phyloP scores from a whole-genome alignment of 2,888 invertebrate species.

The Drosophila yooni region DNA sequence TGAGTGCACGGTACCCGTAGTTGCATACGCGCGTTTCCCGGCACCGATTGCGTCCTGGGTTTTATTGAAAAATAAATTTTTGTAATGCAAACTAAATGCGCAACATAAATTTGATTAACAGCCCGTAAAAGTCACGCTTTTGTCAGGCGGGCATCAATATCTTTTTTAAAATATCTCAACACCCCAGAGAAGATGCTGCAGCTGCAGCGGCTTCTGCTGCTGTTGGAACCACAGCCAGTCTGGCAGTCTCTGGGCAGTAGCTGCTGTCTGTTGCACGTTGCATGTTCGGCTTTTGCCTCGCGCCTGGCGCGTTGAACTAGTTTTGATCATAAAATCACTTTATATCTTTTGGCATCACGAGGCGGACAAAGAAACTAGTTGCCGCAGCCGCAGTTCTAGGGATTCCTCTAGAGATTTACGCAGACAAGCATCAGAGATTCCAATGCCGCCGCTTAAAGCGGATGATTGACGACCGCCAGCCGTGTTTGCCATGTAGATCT shows the following conservation, averaged over 20 bases:
- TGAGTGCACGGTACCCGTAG: conserved; percentile 1
- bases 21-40: not conserved
- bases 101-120: conserved; percentile 83
- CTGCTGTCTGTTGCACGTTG: conserved; percentile 25
- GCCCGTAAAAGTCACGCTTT: conserved; percentile 83
- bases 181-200: conserved; percentile 62
- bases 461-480: conserved; percentile 79
- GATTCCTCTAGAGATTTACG: conserved; percentile 73
- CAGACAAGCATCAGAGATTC: conserved; percentile 67
- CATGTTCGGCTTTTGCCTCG: conserved; percentile 19
- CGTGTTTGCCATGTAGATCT: conserved; percentile 61
- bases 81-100: conserved; percentile 82
- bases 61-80: conserved; percentile 79
- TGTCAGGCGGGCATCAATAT: conserved; percentile 80
- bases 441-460: conserved; percentile 38
- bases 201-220: conserved; percentile 2
- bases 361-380: conserved; percentile 40
- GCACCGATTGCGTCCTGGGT: conserved; percentile 28
- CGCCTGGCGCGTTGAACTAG: conserved; percentile 63
- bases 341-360: conserved; percentile 75
- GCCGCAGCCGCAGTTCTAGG: conserved; percentile 60
- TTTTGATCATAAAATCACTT: conserved; percentile 81
- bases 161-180: conserved; percentile 80
- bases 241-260: conserved; percentile 4
- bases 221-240: conserved; percentile 7